Evolutionary conservation across 2,797 vertebrate species (phyloP).

Genomic region (Gallirallus australis): DNA sequence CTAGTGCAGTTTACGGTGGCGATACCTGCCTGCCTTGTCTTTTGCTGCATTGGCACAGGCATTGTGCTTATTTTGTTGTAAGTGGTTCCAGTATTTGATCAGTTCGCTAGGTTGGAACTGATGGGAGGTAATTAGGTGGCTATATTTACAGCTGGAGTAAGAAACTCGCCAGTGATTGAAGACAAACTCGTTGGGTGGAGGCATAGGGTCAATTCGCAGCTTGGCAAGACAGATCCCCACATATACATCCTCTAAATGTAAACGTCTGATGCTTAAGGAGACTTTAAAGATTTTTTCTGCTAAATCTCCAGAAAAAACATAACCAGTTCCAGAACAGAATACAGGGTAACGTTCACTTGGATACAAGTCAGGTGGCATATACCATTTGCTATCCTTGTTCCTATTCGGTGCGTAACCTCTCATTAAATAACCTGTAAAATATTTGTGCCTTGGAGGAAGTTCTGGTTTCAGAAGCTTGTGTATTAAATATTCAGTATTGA

Average conservation of each 20-base stretch:
- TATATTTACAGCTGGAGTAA: constrained; percentile 98
- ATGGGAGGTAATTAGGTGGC: constrained; percentile 97
- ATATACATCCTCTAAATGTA: constrained; percentile 96
- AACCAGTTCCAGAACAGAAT: constrained; percentile 99
- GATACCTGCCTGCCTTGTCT: constrained; percentile 82
- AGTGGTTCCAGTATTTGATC: constrained; percentile 95
- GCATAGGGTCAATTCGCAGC: constrained; percentile 88
- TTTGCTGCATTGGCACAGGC: constrained; percentile 87
- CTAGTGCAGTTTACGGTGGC: constrained; percentile 90
- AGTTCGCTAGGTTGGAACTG: constrained; percentile 94
- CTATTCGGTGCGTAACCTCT: constrained; percentile 90
- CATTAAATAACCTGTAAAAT: constrained; percentile 96
- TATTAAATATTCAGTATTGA: constrained; percentile 95
- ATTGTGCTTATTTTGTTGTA: constrained; percentile 94
- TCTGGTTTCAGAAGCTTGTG: constrained; percentile 91
- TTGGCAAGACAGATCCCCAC: constrained; percentile 94
- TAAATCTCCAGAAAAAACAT: constrained; percentile 95
- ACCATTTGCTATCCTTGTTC: constrained; percentile 97
- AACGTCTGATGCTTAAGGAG: constrained; percentile 85
- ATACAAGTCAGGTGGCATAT: constrained; percentile 93
- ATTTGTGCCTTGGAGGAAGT: constrained; percentile 84
- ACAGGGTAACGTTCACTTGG: constrained; percentile 91
- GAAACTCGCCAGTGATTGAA: constrained; percentile 99
- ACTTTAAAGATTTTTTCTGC: constrained; percentile 89
- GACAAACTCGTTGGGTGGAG: constrained; percentile 92